Base-by-base conservation (phyloP, 37 sponge, comb jelly and placozoan species). In the Aplysina aerophoba region DNA sequence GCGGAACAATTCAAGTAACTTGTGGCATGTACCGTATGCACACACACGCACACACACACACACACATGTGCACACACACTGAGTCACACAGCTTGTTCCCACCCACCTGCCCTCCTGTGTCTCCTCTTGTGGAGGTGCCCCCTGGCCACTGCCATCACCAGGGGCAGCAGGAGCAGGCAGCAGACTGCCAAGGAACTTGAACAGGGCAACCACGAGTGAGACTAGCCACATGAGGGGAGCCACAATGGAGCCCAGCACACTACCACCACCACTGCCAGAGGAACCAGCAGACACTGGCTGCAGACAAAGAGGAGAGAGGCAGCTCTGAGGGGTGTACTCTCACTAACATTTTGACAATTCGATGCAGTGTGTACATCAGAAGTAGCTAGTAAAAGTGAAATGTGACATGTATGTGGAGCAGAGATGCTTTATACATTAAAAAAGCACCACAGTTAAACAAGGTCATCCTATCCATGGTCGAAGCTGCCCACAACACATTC, bases 101-200 rank as follows among this genome's bases (percentile, higher is more conserved):
- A 44, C 50, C 8, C 50, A 62, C 28, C 64, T 62, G 27, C 24
- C 64, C 28, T 62, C 64, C 4, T 11, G 24, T 62, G 64, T 4
- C 28, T 62, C 64, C 35, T 12, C 73, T 71, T 34, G 20, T 14
- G 33, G 35, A 13, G 50, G 28, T 62, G 64, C 4, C 2, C 25
- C 12, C 64, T 62, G 64, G 11, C 25, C 11, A 11, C 11, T 44
- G 50, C 50, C 8, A 57, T 20, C 6, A 5, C 44, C 24, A 12
- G 33, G 50, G 41, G 78, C 2, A 19, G 38, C 78, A 22, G 78
- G 41, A 15, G 54, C 11, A 25, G 78, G n/a, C 24, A 75, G 22
- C 50, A 75, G 15, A 15, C 78, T 50, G 21, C 38, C 44, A 75
- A 75, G 16, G 24, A 21, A 75, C 37, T 41, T 75, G 78, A 75